A percentile compares a stretch with the other conserved stretches of the same genome.
Conservation (phyloP, 1,140 invertebrate genomes). For the Microplitis demolitor region DNA sequence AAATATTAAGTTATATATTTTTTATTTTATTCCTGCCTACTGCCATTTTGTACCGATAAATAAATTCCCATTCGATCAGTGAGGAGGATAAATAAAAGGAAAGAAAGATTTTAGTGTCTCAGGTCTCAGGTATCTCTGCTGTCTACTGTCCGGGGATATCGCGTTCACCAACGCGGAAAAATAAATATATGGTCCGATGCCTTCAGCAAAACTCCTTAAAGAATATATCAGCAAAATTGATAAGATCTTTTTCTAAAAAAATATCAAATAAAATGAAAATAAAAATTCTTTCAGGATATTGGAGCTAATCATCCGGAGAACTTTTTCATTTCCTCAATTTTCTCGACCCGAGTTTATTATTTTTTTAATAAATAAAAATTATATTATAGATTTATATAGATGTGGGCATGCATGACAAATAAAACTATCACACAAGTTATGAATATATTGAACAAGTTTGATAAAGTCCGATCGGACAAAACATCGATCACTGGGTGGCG, state of each 20-base stretch:
- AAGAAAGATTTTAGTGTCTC: background rate
- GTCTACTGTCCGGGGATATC: background rate
- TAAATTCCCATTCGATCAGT: constrained; percentile 21
- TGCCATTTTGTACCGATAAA: constrained; percentile 16
- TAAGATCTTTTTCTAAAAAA: constrained; percentile 2
- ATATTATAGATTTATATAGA: constrained; percentile 1
- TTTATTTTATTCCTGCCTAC: background rate
- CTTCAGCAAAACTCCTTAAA: constrained; percentile 29
- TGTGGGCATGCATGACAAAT: background rate
- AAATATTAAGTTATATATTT: background rate
- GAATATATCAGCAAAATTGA: background rate
- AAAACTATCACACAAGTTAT: constrained; percentile 40
- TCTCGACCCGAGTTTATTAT: background rate
- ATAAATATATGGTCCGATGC: background rate
- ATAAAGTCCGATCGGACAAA: constrained; percentile 47
- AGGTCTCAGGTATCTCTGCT: background rate
- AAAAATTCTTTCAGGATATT: constrained; percentile 9
- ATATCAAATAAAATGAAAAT: constrained; percentile 17
- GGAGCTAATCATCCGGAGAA: constrained; percentile 15
- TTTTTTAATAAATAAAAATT: background rate
- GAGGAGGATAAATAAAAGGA: background rate
- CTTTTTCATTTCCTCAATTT: constrained; percentile 28
- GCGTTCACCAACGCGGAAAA: no score
- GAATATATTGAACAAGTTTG: constrained; percentile 44
- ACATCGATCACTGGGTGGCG: constrained; percentile 49